Base-by-base conservation (phyloP, 2,797 vertebrate genomes). In the Myotis daubentonii region DNA sequence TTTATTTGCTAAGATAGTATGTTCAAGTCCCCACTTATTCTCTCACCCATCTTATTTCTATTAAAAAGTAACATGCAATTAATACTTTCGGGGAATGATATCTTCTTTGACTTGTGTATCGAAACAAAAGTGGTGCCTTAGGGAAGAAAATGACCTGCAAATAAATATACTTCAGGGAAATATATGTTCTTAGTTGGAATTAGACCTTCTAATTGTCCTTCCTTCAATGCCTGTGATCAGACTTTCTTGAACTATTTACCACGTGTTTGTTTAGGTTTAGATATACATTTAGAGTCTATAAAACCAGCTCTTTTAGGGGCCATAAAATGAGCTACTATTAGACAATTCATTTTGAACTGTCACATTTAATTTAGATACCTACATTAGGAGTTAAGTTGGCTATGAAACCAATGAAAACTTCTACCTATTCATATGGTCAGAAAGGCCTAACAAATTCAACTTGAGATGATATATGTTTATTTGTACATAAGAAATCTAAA, bases 131-230 rank as follows among this genome's bases (percentile, higher is more conserved):
- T 2, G 11, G 53, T 70, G 70, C 7, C 65, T 30, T n/a, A 91
- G 51, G 1, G 55, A 87, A 88, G 41, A 90, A 74, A 90, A 62
- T 78, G 66, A 94, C 60, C n/a, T 66, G 44, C 33, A 92, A 88
- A 36, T 92, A 95, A 94, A 93, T 79, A 72, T 44, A 85, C 65
- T 83, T 82, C 55, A 91, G 71, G 20, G 74, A 81, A 72, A 95
- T 85, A 84, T 95, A 81, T 17, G 17, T 88, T 96, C 51, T 82
- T 62, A 87, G 28, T 66, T 87, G 23, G n/a, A 86, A 86, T 72
- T 51, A 81, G 11, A 80, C 13, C n/a, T 93, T 62, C 33, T 41
- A 70, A 9, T 83, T 80, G 66, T 76, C 65, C 33, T 71, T 53
- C 89, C 55, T 95, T 94, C 51, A 86, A 17, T 72, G 74, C 1